Evolutionary conservation across 2,888 invertebrate genomes (phyloP).

Genomic region (Gonocerus acuteangulatus): DNA sequence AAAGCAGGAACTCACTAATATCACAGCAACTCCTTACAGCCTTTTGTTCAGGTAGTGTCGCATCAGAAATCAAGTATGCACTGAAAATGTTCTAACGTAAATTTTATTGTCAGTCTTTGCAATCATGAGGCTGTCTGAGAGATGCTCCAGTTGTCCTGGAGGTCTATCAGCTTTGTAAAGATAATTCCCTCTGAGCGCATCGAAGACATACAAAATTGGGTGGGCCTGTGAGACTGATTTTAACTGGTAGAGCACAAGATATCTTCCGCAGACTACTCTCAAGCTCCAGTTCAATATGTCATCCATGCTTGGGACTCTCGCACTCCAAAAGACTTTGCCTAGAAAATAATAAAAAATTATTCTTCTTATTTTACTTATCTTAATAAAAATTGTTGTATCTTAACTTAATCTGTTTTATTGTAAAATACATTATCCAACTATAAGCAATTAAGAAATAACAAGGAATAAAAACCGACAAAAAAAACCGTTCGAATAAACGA

Average conservation of each 20-base stretch:
- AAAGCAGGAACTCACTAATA: background rate
- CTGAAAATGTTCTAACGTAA: conserved; percentile 6
- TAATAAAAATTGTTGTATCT: background rate
- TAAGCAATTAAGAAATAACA: no score
- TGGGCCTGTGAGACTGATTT: conserved; percentile 1
- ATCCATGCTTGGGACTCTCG: background rate
- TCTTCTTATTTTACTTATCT: no score
- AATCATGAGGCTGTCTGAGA: conserved; percentile 11
- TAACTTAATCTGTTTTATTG: background rate
- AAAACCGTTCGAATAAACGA: no score
- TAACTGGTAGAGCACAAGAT: conserved; percentile 11
- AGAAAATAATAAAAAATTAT: background rate
- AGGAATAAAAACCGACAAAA: no score
- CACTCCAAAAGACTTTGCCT: conserved; percentile 11
- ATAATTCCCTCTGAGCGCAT: conserved; percentile 2
- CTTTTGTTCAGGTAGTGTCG: no score
- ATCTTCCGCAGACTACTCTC: conserved; percentile 17
- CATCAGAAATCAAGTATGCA: background rate
- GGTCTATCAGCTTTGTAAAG: conserved; percentile 16
- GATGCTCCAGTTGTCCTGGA: conserved; percentile 15
- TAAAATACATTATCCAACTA: no score
- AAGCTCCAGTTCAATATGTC: conserved; percentile 23
- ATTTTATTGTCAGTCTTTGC: conserved; percentile 6
- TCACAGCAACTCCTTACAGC: background rate
- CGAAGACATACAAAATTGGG: conserved; percentile 2